Evolutionary conservation across 2,888 invertebrate species (phyloP), one percentile per base, ranked within the genome.

Genomic region (Nomada hirtipes): DNA sequence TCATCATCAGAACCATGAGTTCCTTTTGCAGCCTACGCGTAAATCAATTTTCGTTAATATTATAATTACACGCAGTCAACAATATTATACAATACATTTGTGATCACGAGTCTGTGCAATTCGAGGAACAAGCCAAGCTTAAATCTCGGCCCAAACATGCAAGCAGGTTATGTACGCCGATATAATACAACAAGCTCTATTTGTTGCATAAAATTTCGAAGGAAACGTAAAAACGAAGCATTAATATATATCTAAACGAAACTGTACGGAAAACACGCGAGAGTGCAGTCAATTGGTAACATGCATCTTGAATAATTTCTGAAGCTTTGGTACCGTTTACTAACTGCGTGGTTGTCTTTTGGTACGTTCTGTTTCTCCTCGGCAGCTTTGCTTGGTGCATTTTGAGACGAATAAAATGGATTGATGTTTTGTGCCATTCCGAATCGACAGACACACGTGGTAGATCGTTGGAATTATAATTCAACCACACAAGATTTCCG

Each of bases 1-100:
- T 96, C 95, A 97, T 97, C 98, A 98, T 98, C 83, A 98, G 94
- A 86, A 96, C 96, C 98, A 98, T 98, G 69, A 98, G 95, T 94
- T 98, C 98, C 92, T 98, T 98, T 93, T 98, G 98, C 90, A 98
- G 95, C 94, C 98, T 98, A 94, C 26, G 52, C 4, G 71, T 59
- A 65, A 36, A 74, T 74, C 60, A 57, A 59, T 13, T 2, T 18
- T 61, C 26, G 11, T 65, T 55, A 15, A 13, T 42, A 42, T 13
- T 11, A 18, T 20, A 50, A 65, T 13, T 13, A 10, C 9, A 4
- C 60, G 36, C 36, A 36, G 36, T 0, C 36, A 36, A 36, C 36
- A 7, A 36, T 36, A 69, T 1, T 15, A 11, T 55, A 20, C 29
- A 65, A 42, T 13, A 26, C 50, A 20, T 11, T 42, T 20, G 9